Evolutionary conservation across 2,113 vertebrate species (phyloP), one percentile per base, ranked within the genome.

Genomic region (Dicaeum eximium): DNA sequence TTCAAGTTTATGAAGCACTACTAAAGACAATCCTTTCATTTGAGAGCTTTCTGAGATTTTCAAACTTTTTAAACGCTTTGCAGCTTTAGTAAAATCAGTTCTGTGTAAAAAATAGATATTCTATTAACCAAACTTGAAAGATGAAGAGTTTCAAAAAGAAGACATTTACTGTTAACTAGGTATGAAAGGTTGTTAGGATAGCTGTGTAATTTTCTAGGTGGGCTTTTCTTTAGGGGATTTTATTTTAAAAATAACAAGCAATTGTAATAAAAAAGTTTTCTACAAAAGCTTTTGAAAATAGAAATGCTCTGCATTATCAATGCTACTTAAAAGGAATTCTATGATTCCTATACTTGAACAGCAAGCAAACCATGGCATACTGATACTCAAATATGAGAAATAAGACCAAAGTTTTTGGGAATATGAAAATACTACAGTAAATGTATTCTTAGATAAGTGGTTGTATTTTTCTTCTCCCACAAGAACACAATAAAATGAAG

Each of bases 261-360:
- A 25, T 42, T n/a, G 21, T 35, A 82, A 70, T 31, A 56, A 30
- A 54, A 70, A 74, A 37, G 44, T 27, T 27, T 91, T 87, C 45
- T 70, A 47, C 57, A 86, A 92, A 80, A 42, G 47, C 18, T 90
- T 88, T 88, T 93, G 17, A 85, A 82, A 90, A 90, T 73, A 93
- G 15, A 92, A 96, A 69, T 44, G 24, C 42, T 75, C 61, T 86
- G 60, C 50, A 66, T 51, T 72, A 91, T 47, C 31, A 92, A 57
- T n/a, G 35, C 14, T 58, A 58, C 17, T 17, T 80, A 71, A 93
- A 91, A 89, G 44, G 18, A 91, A 91, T 85, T 92, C 54, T 28
- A 58, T 57, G 37, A 72, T 77, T 47, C 53, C 51, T 81, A 30
- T 64, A 37, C 40, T 90, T 82, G 64, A 51, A 44, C 31, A 57